Base-by-base conservation (phyloP, 2,797 vertebrate genomes). In the Lepidocolaptes lacrymiger region DNA sequence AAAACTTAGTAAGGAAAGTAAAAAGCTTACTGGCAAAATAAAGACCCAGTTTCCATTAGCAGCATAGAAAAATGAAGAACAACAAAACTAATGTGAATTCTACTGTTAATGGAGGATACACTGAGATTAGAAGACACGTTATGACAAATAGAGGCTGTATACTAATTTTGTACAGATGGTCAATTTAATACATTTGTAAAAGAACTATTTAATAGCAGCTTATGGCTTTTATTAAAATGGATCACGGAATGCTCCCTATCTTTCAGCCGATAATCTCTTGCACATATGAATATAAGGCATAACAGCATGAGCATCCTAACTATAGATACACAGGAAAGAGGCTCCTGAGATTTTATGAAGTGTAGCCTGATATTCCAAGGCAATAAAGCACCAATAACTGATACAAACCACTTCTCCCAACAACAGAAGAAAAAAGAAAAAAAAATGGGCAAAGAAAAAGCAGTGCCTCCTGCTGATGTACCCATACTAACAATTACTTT, bases 121-220 rank as follows among this genome's bases (percentile, higher is more conserved):
- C 3, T 26, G 75, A 78, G 61, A 88, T 89, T 55, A 88, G 58
- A 75, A 73, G 68, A 36, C 51, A 83, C n/a, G 52, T 37, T 68
- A 81, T 78, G 69, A 77, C 82, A 88, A 92, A 89, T 3, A 88
- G 41, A 91, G 32, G 43, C n/a, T 64, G 36, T 52, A 91, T 30
- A 34, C 56, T 91, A 88, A 89, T 94, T 92, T 96, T 78, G 20
- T 81, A 62, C 46, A 64, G 75, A 91, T 61, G 46, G 54, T 75
- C 41, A 43, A 79, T 94, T 85, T 88, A 95, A 91, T 88, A 73
- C 55, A 27, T 37, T 51, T 89, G 81, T 85, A 92, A 94, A 92
- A 85, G 49, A 91, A 81, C 56, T 84, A 88, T 36, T 85, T 83
- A 85, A 93, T 88, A 95, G 91, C 79, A 86, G 69, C 69, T 94